Evolutionary conservation across 2,797 vertebrate species (phyloP).

Genomic region (Merluccius polli): DNA sequence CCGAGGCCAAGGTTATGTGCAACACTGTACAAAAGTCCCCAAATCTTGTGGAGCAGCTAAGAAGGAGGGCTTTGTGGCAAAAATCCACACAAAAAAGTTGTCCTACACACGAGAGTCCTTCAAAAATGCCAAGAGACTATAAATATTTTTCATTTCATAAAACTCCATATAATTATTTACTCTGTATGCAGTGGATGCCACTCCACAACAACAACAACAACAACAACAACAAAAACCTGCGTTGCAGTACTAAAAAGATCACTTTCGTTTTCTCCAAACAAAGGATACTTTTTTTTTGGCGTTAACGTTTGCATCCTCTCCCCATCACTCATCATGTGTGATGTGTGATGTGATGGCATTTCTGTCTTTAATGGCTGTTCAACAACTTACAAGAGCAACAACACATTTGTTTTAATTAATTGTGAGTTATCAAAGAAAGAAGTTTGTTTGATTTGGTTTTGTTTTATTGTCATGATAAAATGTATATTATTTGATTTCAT

Average conservation of each 20-base stretch:
- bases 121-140: constrained; percentile 40
- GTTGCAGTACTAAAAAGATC: constrained; percentile 28
- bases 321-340: neutral
- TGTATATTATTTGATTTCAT: neutral
- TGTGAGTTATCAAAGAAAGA: neutral
- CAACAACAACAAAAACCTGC: too few relatives aligned
- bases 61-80: neutral
- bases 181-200: constrained; percentile 28
- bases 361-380: too few relatives aligned
- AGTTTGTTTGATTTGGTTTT: neutral
- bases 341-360: too few relatives aligned
- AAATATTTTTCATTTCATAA: constrained; percentile 14
- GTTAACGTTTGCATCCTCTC: constrained; percentile 4
- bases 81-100: neutral
- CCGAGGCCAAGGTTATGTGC: constrained; percentile 14
- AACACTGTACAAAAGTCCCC: constrained; percentile 17
- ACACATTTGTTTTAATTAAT: neutral
- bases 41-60: constrained; percentile 7
- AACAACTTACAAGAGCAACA: neutral
- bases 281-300: constrained; percentile 41
- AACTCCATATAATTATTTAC: constrained; percentile 46
- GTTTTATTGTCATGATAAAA: neutral
- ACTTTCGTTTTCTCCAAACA: constrained; percentile 45
- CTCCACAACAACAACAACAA: constrained; percentile 22
- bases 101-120: constrained; percentile 20